Conservation (phyloP, 2,113 vertebrate species). For the Corynorhinus townsendii region DNA sequence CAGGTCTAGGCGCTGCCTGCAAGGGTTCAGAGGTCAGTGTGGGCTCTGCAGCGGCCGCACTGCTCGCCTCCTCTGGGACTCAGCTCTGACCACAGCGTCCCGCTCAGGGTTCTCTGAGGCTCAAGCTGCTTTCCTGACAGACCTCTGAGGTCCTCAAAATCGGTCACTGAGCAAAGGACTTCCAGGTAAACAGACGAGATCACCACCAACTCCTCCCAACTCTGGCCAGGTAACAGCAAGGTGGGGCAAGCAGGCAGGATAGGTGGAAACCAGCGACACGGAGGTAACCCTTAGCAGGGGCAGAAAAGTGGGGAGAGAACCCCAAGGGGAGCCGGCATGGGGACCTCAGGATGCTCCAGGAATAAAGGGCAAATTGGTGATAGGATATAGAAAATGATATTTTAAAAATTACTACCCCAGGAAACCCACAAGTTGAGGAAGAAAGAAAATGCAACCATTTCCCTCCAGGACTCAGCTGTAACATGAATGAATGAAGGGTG, state of each 20-base stretch:
- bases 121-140: background rate
- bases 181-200: accelerated
- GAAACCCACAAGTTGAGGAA: accelerated
- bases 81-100: accelerated
- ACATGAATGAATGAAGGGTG: accelerated
- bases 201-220: background rate
- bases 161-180: accelerated
- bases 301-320: too few species aligned
- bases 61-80: too few species aligned
- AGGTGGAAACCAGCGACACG: background rate
- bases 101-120: background rate
- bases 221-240: background rate
- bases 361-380: accelerated
- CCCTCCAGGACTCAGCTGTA: accelerated
- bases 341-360: background rate
- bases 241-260: accelerated
- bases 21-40: accelerated
- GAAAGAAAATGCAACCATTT: accelerated
- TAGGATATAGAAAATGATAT: accelerated
- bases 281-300: accelerated
- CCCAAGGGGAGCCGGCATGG: accelerated
- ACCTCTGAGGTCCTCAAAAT: accelerated
- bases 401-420: background rate
- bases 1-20: slow-evolving; percentile 93
- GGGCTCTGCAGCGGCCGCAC: background rate